Evolutionary conservation across 2,113 vertebrate genomes (phyloP).

Genomic region (Aplodontia rufa): DNA sequence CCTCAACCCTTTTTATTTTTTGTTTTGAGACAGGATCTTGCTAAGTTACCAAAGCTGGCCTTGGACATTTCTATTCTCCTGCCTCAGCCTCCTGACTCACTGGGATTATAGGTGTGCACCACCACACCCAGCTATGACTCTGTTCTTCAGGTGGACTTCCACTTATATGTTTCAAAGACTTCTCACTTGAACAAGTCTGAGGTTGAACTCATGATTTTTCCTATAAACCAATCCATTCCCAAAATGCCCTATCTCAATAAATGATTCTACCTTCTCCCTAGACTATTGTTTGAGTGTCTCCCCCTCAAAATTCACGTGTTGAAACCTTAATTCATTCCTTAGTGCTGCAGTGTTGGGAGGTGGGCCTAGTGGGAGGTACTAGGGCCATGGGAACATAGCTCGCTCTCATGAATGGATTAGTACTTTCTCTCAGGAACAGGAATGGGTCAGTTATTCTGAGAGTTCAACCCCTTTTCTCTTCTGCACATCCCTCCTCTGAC

Average conservation of each 20-base stretch:
- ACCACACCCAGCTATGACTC: background rate
- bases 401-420: background rate
- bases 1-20: too few relatives aligned
- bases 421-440: background rate
- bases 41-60: too few relatives aligned
- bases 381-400: background rate
- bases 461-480: background rate
- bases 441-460: background rate
- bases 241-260: background rate
- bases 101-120: too few relatives aligned
- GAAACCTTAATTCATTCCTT: background rate
- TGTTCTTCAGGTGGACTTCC: background rate
- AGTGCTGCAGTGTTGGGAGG: background rate
- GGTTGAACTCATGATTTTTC: background rate
- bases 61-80: too few relatives aligned
- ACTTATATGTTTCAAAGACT: background rate
- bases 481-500: background rate
- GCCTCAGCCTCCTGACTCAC: too few relatives aligned
- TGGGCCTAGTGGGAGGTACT: background rate
- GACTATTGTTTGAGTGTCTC: background rate
- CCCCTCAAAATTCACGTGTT: background rate
- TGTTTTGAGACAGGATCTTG: too few relatives aligned
- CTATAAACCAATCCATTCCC: background rate
- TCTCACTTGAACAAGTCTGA: background rate
- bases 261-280: background rate